Evolutionary conservation across 2,888 invertebrate species (phyloP), one percentile per base, ranked within the genome.

Genomic region (Erebia epiphron): DNA sequence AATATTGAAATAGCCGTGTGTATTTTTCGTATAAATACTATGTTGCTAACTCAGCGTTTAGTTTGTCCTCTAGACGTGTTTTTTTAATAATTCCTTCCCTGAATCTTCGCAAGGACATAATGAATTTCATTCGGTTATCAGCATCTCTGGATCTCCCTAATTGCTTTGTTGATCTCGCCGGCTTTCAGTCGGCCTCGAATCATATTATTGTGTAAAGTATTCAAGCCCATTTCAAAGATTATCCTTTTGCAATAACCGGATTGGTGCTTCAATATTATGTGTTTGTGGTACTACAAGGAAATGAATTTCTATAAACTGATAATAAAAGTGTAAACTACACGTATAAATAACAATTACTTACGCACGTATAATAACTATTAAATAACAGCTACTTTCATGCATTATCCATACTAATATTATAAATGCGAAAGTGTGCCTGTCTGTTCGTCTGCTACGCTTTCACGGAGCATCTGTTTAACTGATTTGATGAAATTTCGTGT

Each of bases 111-210:
- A 72, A 72, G 72, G 64, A 71, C 69, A 69, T 73, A 67, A 71
- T 74, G 68, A 74, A 75, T 71, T 72, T 72, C 74, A 74, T 73
- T 73, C 70, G 60, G 56, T 75, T 73, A 76, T 76, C 71, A 73
- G 65, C 65, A 62, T 68, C 65, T 69, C 70, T 61, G 66, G 68
- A 73, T 75, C 74, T 66, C 62, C 68, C 68, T 77, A 75, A 77
- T 77, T 76, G 75, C 73, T 75, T 76, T 74, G 75, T 76, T 77
- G 75, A 69, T 75, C 71, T 75, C 71, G 68, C 43, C 58, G 49
- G 68, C 67, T 70, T 63, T 71, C 54, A 66, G 54, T 68, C 60
- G 67, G 67, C 62, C 69, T 66, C 70, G 49, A 62, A 54, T 61
- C 60, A 64, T 73, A 70, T 66, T 66, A 56, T 66, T 60, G 64